phyloP scores from a whole-genome alignment of 2,797 vertebrate species.

The Acrossocheilus fasciatus region DNA sequence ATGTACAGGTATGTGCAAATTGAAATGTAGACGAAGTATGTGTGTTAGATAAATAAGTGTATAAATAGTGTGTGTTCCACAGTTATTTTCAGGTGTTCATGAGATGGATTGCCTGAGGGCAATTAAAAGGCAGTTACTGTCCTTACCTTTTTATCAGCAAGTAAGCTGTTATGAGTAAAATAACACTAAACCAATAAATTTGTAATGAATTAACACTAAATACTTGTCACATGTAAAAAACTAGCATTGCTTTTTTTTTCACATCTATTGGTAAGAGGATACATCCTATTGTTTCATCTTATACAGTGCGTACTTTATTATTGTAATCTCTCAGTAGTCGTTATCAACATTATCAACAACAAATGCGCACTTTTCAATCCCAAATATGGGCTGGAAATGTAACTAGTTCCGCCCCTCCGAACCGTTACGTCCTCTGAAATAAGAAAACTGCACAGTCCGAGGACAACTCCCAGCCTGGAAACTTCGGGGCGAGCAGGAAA shows the following conservation, averaged over 20 bases:
- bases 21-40: too few relatives aligned
- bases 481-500: background rate
- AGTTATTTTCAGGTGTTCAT: too few relatives aligned
- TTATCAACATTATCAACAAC: background rate
- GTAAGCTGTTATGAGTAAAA: background rate
- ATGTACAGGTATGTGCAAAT: too few relatives aligned
- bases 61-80: too few relatives aligned
- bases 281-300: background rate
- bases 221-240: background rate
- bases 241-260: background rate
- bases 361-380: slow-evolving; percentile 66
- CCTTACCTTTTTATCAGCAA: background rate
- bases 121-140: background rate
- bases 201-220: background rate
- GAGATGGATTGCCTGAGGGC: too few relatives aligned
- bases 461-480: slow-evolving; percentile 22
- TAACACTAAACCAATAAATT: background rate
- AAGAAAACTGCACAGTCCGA: slow-evolving; percentile 15
- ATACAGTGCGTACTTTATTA: background rate
- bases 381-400: slow-evolving; percentile 84
- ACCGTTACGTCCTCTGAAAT: slow-evolving; percentile 31
- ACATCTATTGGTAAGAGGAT: background rate
- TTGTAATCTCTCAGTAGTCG: background rate
- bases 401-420: slow-evolving; percentile 49
- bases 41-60: too few relatives aligned